Conservation (phyloP, 2,888 invertebrate genomes). For the Patella caerulea region DNA sequence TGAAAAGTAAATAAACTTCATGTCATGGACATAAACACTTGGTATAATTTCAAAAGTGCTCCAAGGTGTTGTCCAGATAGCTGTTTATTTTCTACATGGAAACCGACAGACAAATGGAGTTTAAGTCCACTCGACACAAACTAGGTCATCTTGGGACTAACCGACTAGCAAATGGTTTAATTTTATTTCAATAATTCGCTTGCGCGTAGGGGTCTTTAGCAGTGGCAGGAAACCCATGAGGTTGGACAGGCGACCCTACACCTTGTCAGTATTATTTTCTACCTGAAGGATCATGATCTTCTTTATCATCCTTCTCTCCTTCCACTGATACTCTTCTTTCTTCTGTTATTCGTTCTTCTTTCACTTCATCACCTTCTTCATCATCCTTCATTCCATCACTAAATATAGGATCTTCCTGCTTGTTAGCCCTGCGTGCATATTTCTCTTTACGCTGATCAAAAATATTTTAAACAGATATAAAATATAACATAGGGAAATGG, state of each 20-base stretch:
- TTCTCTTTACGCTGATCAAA: background rate
- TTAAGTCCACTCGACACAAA: too few relatives aligned
- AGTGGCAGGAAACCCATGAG: too few relatives aligned
- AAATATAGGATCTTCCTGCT: background rate
- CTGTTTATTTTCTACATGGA: background rate
- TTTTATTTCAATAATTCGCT: too few relatives aligned
- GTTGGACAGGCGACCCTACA: too few relatives aligned
- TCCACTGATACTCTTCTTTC: constrained; percentile 28
- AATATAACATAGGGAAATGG: background rate
- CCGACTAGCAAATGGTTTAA: too few relatives aligned
- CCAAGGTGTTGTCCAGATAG: background rate
- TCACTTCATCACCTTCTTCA: constrained; percentile 36
- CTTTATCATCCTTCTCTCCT: background rate
- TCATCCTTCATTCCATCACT: constrained; percentile 35
- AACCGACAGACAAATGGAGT: too few relatives aligned
- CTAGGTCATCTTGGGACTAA: too few relatives aligned
- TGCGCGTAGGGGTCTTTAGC: too few relatives aligned
- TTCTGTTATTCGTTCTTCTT: constrained; percentile 35
- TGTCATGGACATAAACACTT: too few relatives aligned
- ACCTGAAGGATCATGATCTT: constrained; percentile 7
- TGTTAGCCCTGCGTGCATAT: background rate
- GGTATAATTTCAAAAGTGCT: too few relatives aligned
- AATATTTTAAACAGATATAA: background rate
- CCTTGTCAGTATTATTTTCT: too few relatives aligned
- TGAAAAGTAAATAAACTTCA: too few relatives aligned